Evolutionary conservation across 2,113 vertebrate species (phyloP).

Genomic region (Dendrocopos noguchii): DNA sequence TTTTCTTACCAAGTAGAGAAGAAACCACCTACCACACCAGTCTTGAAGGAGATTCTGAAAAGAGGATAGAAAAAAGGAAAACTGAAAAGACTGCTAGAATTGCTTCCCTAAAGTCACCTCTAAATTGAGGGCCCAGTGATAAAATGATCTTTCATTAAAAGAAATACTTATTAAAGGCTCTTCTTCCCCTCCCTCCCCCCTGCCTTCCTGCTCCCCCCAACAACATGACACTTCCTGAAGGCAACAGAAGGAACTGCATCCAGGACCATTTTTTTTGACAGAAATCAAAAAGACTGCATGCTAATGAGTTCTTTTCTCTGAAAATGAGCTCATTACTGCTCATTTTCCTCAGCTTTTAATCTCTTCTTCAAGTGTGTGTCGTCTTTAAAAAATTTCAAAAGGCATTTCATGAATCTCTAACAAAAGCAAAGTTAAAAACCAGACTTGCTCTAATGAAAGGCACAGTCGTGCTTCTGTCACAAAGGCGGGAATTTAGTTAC

Average conservation of each 20-base stretch:
- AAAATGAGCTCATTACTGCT: constrained; percentile 53
- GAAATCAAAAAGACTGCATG: constrained; percentile 3
- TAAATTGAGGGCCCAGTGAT: background rate
- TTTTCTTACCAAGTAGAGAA: background rate
- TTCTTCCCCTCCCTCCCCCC: background rate
- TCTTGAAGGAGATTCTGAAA: background rate
- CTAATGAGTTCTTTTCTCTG: constrained; percentile 36
- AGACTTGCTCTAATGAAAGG: background rate
- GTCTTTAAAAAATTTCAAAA: constrained; percentile 42
- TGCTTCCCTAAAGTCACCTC: background rate
- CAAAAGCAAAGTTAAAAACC: constrained; percentile 39
- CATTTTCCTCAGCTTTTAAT: constrained; percentile 46
- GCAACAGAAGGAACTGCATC: background rate
- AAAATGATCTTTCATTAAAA: background rate
- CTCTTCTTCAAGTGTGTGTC: constrained; percentile 34
- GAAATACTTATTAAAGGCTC: background rate
- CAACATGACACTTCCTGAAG: background rate
- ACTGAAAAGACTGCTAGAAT: background rate
- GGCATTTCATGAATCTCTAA: constrained; percentile 9
- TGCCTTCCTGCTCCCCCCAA: background rate
- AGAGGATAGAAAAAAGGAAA: background rate
- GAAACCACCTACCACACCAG: background rate
- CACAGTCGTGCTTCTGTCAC: background rate
- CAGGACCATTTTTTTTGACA: background rate
- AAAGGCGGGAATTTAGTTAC: background rate